Evolutionary conservation across 2,888 invertebrate species (phyloP).

Genomic region (Caenorhabditis sp.): DNA sequence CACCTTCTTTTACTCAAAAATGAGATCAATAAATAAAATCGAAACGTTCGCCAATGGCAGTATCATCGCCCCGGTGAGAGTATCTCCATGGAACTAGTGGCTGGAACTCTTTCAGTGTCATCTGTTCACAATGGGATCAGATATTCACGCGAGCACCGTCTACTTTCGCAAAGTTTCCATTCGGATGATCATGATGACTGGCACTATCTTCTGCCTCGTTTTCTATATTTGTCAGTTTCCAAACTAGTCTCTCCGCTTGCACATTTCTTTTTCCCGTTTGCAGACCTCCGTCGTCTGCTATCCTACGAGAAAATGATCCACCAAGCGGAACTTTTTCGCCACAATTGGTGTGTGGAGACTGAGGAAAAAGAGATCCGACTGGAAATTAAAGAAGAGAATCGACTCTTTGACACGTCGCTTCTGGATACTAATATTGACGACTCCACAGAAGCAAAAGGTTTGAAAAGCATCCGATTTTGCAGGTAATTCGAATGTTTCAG

Average conservation of each 20-base stretch:
- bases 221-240: constrained; percentile 42
- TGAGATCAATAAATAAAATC: constrained; percentile 48
- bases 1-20: constrained; percentile 3
- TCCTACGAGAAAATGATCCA: constrained; percentile 39
- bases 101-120: constrained; percentile 36
- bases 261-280: no score
- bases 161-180: constrained; percentile 25
- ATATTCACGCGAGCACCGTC: constrained; percentile 36
- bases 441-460: no score
- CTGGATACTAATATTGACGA: constrained; percentile 38
- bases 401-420: constrained; percentile 44
- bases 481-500: no score
- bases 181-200: constrained; percentile 37
- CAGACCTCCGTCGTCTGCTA: constrained; percentile 48
- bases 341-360: constrained; percentile 50
- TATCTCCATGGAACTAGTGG: background rate
- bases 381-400: constrained; percentile 25
- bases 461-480: no score
- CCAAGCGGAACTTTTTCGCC: constrained; percentile 45
- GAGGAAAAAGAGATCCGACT: constrained; percentile 32
- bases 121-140: constrained; percentile 36
- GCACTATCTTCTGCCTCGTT: constrained; percentile 31
- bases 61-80: constrained; percentile 49
- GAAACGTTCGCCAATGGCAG: constrained; percentile 42
- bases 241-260: no score